These are phyloP conservation scores for Tragelaphus scriptus DNA, from an alignment of 2,113 vertebrate genomes.

Conservation along the genomic window DNA sequence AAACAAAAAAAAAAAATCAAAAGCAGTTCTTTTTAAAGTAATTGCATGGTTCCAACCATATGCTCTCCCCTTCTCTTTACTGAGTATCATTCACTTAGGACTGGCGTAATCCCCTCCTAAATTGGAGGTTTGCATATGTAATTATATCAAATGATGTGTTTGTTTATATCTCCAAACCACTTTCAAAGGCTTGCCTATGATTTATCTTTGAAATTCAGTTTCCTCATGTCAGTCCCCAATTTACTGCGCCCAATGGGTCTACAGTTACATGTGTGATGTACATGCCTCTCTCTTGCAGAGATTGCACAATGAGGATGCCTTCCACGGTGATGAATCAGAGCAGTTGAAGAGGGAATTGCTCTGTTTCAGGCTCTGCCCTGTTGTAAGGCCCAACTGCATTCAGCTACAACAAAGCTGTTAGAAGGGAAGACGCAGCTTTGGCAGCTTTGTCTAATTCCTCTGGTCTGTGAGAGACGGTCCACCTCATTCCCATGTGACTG, in stretches of 20 bases:
- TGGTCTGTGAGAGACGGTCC: not conserved
- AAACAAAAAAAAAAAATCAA: constrained; percentile 57
- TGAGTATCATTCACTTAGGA: constrained; percentile 70
- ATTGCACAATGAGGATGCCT: not conserved
- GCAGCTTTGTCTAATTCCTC: not conserved
- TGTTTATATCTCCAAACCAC: constrained; percentile 76
- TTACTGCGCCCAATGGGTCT: constrained; percentile 65
- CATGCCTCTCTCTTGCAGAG: not conserved
- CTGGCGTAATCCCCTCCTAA: constrained; percentile 64
- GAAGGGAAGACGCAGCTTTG: not conserved
- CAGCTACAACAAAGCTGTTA: not conserved
- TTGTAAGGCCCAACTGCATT: not conserved
- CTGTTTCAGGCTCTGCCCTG: not conserved
- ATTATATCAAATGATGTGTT: constrained; percentile 80
- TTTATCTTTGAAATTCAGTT: constrained; percentile 78
- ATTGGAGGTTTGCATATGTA: constrained; percentile 76
- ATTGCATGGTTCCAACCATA: constrained; percentile 54
- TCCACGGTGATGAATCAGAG: not conserved
- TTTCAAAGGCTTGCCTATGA: constrained; percentile 66
- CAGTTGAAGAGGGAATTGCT: not conserved
- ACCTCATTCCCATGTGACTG: not conserved
- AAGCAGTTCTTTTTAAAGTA: constrained; percentile 61
- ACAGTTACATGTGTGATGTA: not conserved
- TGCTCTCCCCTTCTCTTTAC: not conserved
- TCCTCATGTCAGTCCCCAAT: constrained; percentile 70